Percentiles rank a stretch among this genome's conserved stretches.
These are phyloP conservation scores for Chaenogobius annularis DNA, from an alignment of 2,113 vertebrate genomes.

Conservation along the genomic window DNA sequence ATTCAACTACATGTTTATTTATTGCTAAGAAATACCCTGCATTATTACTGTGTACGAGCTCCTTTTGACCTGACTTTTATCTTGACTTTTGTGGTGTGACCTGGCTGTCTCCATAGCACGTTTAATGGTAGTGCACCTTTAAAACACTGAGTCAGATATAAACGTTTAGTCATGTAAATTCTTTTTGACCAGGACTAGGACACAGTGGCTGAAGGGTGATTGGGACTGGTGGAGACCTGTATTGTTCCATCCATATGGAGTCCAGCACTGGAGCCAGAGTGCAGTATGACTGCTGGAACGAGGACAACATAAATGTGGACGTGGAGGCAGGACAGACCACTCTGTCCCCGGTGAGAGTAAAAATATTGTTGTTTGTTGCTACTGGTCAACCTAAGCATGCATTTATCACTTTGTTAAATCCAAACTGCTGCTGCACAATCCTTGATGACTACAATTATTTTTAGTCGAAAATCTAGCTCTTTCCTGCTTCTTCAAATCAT, in stretches of 20 bases:
- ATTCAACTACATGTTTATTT: neutral
- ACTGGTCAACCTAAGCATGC: no score
- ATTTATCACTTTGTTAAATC: neutral
- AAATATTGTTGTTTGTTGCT: neutral
- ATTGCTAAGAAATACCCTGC: neutral
- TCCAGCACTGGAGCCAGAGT: conserved; percentile 54
- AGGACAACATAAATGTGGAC: conserved; percentile 77
- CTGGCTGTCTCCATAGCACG: neutral
- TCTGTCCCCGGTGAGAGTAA: conserved; percentile 69
- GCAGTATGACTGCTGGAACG: conserved; percentile 81
- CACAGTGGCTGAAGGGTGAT: neutral
- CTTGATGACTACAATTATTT: neutral
- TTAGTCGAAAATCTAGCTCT: neutral
- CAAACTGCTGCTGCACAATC: neutral
- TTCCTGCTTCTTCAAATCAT: neutral
- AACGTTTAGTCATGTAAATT: neutral
- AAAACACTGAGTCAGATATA: neutral
- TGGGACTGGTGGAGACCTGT: neutral
- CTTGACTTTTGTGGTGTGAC: no score
- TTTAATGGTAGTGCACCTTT: neutral
- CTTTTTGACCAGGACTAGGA: neutral
- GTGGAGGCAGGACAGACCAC: conserved; percentile 49
- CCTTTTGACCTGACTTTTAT: no score
- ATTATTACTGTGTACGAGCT: neutral
- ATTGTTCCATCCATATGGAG: conserved; percentile 73